A percentile compares a stretch with the other conserved stretches of the same genome.
These are phyloP conservation scores for Plutomurus gul DNA, from an alignment of 1,140 invertebrate genomes.

Conservation along the genomic window DNA sequence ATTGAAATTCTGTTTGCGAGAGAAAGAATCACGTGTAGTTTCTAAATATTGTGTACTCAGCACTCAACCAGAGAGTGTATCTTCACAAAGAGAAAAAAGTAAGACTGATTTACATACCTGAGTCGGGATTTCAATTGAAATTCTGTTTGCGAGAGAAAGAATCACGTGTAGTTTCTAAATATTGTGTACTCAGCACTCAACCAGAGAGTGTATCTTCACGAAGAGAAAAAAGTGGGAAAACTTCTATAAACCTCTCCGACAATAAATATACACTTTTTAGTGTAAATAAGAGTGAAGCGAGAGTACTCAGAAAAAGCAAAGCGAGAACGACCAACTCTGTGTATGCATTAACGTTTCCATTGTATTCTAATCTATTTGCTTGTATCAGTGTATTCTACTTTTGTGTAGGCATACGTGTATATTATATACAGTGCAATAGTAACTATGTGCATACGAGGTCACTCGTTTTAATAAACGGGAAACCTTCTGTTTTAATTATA, in stretches of 20 bases:
- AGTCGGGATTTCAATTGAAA: neutral
- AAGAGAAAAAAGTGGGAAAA: constrained; percentile 6
- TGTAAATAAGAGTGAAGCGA: neutral
- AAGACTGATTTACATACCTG: neutral
- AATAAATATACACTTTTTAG: neutral
- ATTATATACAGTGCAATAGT: too few relatives aligned
- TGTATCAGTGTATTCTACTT: too few relatives aligned
- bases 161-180: too few relatives aligned
- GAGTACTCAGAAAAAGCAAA: too few relatives aligned
- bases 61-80: too few relatives aligned
- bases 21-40: neutral
- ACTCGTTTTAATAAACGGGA: constrained; percentile 18
- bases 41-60: too few relatives aligned
- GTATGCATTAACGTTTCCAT: neutral
- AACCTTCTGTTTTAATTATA: constrained; percentile 30
- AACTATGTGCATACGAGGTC: neutral
- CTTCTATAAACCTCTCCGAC: neutral
- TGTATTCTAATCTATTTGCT: neutral
- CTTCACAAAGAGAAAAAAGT: too few relatives aligned
- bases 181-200: too few relatives aligned
- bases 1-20: neutral
- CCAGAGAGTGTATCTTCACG: too few relatives aligned
- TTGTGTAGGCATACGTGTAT: too few relatives aligned
- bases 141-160: neutral
- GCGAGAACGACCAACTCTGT: too few relatives aligned